Conservation (phyloP, 2,113 vertebrate species). For the Bothrops jararaca region DNA sequence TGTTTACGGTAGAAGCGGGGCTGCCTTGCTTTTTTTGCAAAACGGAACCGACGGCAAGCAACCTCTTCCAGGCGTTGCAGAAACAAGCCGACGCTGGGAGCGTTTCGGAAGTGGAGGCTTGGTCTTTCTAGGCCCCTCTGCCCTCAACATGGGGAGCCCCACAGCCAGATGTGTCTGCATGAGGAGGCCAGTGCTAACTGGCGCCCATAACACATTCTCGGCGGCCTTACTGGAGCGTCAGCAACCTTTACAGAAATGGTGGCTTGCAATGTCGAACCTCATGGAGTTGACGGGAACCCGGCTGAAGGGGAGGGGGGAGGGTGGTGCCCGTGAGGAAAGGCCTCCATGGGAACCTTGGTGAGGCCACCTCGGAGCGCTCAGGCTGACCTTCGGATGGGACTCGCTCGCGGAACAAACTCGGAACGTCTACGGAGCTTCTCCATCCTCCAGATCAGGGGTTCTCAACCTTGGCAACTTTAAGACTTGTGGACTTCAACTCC, state of each 20-base stretch:
- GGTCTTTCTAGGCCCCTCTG: constrained; percentile 37
- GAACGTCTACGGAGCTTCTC: no score
- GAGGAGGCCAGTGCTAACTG: constrained; percentile 62
- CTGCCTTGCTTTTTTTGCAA: neutral
- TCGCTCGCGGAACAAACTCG: no score
- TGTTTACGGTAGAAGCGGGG: no score
- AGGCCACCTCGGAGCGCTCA: no score
- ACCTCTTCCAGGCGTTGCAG: neutral
- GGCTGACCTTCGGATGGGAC: fast-evolving
- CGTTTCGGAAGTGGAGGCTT: neutral
- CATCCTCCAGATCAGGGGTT: no score
- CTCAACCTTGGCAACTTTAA: no score
- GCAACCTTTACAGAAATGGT: constrained; percentile 91
- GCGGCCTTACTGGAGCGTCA: no score
- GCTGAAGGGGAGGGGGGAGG: neutral
- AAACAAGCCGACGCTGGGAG: neutral
- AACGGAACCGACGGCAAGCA: fast-evolving
- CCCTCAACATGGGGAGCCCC: constrained; percentile 48
- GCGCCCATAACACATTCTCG: no score
- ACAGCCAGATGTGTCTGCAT: constrained; percentile 70
- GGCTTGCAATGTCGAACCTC: constrained; percentile 84
- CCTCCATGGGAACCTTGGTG: neutral
- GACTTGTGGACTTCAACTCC: no score
- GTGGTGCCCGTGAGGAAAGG: neutral
- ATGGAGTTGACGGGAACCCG: constrained; percentile 61